phyloP scores from a whole-genome alignment of 1,140 invertebrate species.

The Bombus impatiens region DNA sequence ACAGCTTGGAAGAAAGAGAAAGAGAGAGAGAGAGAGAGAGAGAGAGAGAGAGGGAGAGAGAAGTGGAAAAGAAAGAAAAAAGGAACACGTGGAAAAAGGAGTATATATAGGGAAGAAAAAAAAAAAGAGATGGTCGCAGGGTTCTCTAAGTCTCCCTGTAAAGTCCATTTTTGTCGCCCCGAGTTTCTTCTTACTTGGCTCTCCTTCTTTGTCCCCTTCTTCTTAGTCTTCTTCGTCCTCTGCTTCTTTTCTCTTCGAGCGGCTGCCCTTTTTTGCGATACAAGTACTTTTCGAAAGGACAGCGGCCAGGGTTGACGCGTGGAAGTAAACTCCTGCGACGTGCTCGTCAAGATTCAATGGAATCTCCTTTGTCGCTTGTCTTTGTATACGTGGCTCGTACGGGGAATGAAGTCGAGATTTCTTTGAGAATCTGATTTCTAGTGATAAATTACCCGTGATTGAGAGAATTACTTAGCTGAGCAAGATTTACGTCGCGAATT shows the following conservation, averaged over 20 bases:
- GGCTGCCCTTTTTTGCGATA: constrained; percentile 14
- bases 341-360: neutral
- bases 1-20: constrained; percentile 32
- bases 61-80: neutral
- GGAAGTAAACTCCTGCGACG: neutral
- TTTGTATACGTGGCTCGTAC: neutral
- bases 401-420: neutral
- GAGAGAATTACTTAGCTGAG: neutral
- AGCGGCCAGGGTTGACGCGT: constrained; percentile 2
- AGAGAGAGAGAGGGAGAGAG: neutral
- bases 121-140: neutral
- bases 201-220: neutral
- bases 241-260: neutral
- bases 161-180: constrained; percentile 48
- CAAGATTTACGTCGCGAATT: neutral
- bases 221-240: neutral
- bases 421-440: neutral
- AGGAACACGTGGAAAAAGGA: neutral
- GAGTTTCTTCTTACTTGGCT: constrained; percentile 1
- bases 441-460: neutral
- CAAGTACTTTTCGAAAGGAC: constrained; percentile 3
- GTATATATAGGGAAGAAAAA: neutral
- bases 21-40: constrained; percentile 42
- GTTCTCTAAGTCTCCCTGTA: constrained; percentile 30
- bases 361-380: constrained; percentile 17